Conservation (phyloP, 2,888 invertebrate species). For the Lamproptera curius region DNA sequence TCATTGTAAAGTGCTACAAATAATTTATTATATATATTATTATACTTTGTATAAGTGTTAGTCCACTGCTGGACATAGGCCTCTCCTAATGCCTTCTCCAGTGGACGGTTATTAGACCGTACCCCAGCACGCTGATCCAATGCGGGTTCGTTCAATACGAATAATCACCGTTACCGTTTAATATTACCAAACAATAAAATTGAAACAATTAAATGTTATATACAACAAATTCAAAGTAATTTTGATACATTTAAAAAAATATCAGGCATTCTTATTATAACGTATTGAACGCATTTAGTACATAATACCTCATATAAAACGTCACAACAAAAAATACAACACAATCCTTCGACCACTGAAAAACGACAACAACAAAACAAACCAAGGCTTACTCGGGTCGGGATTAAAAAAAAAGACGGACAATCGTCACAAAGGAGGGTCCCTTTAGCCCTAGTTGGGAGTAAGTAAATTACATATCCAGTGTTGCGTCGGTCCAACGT, state of each 20-base stretch:
- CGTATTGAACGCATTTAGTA: neutral
- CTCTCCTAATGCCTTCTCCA: no score
- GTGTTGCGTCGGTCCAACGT: slow-evolving; percentile 34
- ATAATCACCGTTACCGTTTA: no score
- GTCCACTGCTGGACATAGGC: no score
- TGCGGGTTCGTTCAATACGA: no score
- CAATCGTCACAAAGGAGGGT: slow-evolving; percentile 21
- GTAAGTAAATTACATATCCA: slow-evolving; percentile 37
- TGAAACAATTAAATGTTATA: no score
- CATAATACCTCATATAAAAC: neutral
- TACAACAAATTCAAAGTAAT: no score
- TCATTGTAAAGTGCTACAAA: no score
- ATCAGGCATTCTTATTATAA: neutral
- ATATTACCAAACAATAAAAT: no score
- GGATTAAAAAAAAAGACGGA: slow-evolving; percentile 16
- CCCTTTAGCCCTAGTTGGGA: slow-evolving; percentile 33
- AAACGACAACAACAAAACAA: slow-evolving; percentile 4
- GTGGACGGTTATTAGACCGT: no score
- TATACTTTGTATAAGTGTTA: no score
- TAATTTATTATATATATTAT: no score
- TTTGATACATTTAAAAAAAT: neutral
- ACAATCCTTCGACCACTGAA: neutral
- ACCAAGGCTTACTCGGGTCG: slow-evolving; percentile 11
- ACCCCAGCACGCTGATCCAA: no score
- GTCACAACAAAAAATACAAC: neutral